These are phyloP conservation scores for Poeciliopsis occidentalis DNA, from an alignment of 2,113 vertebrate species.

Conservation along the genomic window DNA sequence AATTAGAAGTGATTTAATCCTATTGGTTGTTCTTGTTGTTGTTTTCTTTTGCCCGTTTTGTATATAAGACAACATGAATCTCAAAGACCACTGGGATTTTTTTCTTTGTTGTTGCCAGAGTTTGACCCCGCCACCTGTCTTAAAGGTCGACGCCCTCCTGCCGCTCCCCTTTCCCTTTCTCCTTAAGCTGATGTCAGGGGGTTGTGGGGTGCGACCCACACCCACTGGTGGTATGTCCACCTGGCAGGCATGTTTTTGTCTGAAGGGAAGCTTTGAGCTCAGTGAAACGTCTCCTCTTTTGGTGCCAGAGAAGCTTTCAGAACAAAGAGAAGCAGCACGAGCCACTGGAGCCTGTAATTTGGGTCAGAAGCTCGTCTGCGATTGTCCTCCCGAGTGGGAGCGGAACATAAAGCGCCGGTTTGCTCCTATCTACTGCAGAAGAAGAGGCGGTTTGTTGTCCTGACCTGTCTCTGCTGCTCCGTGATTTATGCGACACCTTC, in stretches of 20 bases:
- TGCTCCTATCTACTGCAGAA: constrained; percentile 2
- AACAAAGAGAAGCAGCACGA: background rate
- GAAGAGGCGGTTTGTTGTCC: constrained; percentile 9
- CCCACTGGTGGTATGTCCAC: constrained; percentile 60
- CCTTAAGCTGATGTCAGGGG: constrained; percentile 9
- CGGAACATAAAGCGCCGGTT: constrained; percentile 17
- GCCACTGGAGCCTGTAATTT: constrained; percentile 35
- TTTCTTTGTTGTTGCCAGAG: constrained; percentile 3
- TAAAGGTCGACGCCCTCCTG: constrained; percentile 3
- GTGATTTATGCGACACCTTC: constrained; percentile 56
- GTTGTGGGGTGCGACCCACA: constrained; percentile 32
- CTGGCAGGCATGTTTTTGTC: constrained; percentile 31
- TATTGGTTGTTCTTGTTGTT: background rate
- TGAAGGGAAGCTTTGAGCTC: constrained; percentile 22
- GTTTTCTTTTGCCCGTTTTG: background rate
- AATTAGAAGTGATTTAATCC: too few relatives aligned
- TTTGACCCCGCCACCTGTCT: background rate
- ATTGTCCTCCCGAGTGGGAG: background rate
- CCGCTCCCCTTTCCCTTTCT: background rate
- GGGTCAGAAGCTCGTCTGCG: constrained; percentile 20
- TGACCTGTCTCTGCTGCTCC: constrained; percentile 4
- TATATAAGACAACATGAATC: background rate
- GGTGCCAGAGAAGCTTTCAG: background rate
- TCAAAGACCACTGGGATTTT: background rate
- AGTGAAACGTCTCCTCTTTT: background rate